Percentiles rank a stretch among this genome's conserved stretches.
phyloP scores from a whole-genome alignment of 2,113 vertebrate genomes.

The Cromileptes altivelis region DNA sequence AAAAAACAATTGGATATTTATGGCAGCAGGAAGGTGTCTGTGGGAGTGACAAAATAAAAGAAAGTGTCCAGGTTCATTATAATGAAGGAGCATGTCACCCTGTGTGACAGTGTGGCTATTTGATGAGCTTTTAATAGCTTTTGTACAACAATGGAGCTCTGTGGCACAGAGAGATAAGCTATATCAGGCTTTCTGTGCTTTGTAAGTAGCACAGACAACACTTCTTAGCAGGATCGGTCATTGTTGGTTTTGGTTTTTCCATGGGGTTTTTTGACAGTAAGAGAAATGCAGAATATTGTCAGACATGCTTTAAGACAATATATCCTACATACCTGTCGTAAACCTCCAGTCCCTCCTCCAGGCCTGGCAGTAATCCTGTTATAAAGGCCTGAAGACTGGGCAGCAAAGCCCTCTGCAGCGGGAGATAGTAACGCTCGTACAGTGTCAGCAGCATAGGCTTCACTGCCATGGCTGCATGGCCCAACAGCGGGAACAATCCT shows the following conservation, averaged over 20 bases:
- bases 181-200: background rate
- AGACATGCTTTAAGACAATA: background rate
- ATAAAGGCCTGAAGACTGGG: constrained; percentile 97
- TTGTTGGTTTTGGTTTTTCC: background rate
- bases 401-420: constrained; percentile 93
- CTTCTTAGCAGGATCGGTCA: background rate
- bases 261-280: background rate
- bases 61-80: background rate
- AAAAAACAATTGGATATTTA: background rate
- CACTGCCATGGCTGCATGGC: constrained; percentile 95
- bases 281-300: background rate
- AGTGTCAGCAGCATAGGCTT: constrained; percentile 92
- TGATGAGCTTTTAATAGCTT: background rate
- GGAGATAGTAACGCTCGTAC: constrained; percentile 97
- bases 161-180: background rate
- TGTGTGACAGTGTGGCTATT: background rate
- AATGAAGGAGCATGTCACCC: background rate
- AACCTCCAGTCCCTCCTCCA: constrained; percentile 97
- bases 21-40: background rate
- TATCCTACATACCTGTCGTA: constrained; percentile 89
- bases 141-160: background rate
- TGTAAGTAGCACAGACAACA: background rate
- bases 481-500: constrained; percentile 94
- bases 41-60: constrained; percentile 1
- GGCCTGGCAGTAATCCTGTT: constrained; percentile 93